Percentiles rank a stretch among this genome's conserved stretches.
Evolutionary conservation across 30 jellyfish, hydroid and myxozoan species (phyloP).

Genomic region (Clytia hemisphaerica): DNA sequence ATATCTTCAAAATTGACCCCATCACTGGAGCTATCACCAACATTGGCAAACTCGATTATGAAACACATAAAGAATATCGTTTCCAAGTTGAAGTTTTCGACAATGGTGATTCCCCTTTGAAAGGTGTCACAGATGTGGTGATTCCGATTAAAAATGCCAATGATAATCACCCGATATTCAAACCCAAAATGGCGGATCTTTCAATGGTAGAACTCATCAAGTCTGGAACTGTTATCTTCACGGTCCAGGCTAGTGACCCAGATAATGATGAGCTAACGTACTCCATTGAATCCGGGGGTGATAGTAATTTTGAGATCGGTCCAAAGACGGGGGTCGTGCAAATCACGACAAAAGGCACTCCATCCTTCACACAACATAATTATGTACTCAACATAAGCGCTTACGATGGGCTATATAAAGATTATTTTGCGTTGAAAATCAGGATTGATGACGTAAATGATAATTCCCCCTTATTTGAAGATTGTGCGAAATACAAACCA

Average conservation of each 20-base stretch:
- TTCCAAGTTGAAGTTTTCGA: conserved; percentile 81
- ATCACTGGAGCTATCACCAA: conserved; percentile 77
- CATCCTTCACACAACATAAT: conserved; percentile 1
- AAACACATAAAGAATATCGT: conserved; percentile 44
- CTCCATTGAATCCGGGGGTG: conserved; percentile 34
- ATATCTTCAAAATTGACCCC: conserved; percentile 67
- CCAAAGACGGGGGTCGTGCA: conserved; percentile 61
- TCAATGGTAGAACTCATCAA: conserved; percentile 45
- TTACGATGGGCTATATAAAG: conserved; percentile 56
- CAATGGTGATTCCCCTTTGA: conserved; percentile 48
- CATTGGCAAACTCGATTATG: conserved; percentile 75
- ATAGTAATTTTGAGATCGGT: conserved; percentile 53
- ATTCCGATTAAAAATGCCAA: conserved; percentile 58
- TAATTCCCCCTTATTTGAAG: conserved; percentile 64
- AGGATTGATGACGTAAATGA: conserved; percentile 65
- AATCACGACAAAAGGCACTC: conserved; percentile 31
- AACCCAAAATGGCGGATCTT: conserved; percentile 26
- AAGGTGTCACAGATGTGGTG: conserved; percentile 70
- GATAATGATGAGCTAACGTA: conserved; percentile 59
- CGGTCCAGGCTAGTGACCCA: conserved; percentile 68
- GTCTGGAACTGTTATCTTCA: conserved; percentile 49
- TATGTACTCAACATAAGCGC: conserved; percentile 51
- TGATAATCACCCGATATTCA: conserved; percentile 79
- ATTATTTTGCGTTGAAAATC: conserved; percentile 28
- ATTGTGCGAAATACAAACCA: conserved; percentile 23